These are phyloP conservation scores for Syrphus vitripennis DNA, from an alignment of 2,888 invertebrate species.

Conservation along the genomic window DNA sequence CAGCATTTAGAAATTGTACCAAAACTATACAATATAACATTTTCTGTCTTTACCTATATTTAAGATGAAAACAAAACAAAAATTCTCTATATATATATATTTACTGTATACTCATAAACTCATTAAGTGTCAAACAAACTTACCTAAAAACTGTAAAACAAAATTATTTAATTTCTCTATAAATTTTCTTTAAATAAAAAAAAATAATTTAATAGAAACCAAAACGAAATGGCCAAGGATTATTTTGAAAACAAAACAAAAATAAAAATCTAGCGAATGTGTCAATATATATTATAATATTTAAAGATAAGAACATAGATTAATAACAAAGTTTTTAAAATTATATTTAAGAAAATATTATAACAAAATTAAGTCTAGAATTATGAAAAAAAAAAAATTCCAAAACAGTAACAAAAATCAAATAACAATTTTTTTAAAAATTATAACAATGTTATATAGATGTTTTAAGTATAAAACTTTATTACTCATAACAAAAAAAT, in stretches of 20 bases:
- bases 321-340: constrained; percentile 17
- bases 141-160: constrained; percentile 11
- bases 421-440: constrained; percentile 34
- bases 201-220: neutral
- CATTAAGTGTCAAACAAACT: constrained; percentile 61
- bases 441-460: constrained; percentile 56
- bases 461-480: constrained; percentile 44
- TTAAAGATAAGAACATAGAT: constrained; percentile 25
- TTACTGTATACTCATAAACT: constrained; percentile 58
- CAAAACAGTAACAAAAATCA: constrained; percentile 21
- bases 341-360: constrained; percentile 40
- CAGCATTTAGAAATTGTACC: constrained; percentile 67
- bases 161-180: constrained; percentile 20
- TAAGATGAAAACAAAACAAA: constrained; percentile 4
- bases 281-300: constrained; percentile 63
- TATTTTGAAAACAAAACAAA: constrained; percentile 10
- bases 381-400: neutral
- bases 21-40: constrained; percentile 57
- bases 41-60: constrained; percentile 55
- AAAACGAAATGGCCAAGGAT: constrained; percentile 52
- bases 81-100: constrained; percentile 53
- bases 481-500: constrained; percentile 44
- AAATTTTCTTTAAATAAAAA: constrained; percentile 21
- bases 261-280: constrained; percentile 48
- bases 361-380: neutral